Conservation (phyloP, 2,113 vertebrate genomes). For the Geococcyx californianus region DNA sequence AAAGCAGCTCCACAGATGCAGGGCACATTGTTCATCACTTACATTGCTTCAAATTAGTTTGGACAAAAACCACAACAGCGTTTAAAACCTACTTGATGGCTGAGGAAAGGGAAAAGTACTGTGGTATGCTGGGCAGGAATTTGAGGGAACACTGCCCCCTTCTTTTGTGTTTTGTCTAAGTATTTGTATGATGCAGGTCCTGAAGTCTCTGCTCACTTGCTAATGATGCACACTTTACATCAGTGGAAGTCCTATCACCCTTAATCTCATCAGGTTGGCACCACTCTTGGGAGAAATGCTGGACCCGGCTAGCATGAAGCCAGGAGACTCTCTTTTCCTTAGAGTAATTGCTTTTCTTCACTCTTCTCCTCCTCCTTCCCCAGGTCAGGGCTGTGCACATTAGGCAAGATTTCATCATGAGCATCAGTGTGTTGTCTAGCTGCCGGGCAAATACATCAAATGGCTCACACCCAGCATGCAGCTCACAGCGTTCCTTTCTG, state of each 20-base stretch:
- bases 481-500: neutral
- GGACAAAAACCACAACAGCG: neutral
- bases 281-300: neutral
- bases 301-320: neutral
- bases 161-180: neutral
- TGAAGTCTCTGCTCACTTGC: neutral
- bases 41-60: neutral
- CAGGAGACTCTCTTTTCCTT: neutral
- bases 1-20: neutral
- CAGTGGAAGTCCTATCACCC: neutral
- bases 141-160: neutral
- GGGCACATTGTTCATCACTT: neutral
- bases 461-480: neutral
- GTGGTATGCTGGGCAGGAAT: neutral
- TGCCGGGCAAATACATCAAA: conserved; percentile 2
- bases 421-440: neutral
- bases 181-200: neutral
- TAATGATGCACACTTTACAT: neutral
- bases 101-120: neutral
- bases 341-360: neutral
- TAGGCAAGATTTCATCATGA: neutral
- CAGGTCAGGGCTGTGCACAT: neutral
- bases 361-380: neutral
- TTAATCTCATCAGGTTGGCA: neutral
- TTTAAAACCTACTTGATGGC: neutral